Evolutionary conservation across 2,888 invertebrate species (phyloP).

Genomic region (Yponomeuta cagnagella): DNA sequence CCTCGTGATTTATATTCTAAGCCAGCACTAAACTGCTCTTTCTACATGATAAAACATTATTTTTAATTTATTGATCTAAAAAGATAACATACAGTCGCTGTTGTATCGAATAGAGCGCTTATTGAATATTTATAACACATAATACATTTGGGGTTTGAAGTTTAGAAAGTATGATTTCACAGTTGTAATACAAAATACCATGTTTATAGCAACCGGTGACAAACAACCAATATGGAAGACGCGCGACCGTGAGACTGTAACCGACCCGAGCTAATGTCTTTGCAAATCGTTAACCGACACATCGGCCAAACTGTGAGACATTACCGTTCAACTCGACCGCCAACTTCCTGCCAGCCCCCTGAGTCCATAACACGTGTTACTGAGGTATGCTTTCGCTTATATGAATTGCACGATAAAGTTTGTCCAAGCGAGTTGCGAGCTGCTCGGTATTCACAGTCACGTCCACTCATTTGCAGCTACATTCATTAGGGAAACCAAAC

Average conservation of each 20-base stretch:
- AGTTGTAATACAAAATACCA: neutral
- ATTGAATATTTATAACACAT: neutral
- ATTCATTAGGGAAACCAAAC: neutral
- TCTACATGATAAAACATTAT: slow-evolving; percentile 4
- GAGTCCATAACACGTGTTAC: neutral
- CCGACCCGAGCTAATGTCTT: neutral
- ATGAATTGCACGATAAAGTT: neutral
- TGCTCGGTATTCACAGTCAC: slow-evolving; percentile 8
- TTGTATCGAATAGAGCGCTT: neutral
- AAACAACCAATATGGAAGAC: neutral
- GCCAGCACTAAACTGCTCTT: slow-evolving; percentile 1
- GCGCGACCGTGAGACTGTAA: neutral
- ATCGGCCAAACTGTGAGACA: neutral
- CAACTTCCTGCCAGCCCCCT: neutral
- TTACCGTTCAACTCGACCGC: neutral
- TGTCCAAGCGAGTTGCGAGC: neutral
- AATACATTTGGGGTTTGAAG: neutral
- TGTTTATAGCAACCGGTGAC: neutral
- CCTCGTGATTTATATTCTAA: slow-evolving; percentile 8
- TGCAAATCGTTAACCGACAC: neutral
- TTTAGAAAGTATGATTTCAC: neutral
- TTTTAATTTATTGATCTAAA: slow-evolving; percentile 4
- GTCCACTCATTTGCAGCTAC: slow-evolving; percentile 3
- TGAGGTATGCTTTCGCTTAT: neutral
- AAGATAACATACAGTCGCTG: neutral